Evolutionary conservation across 2,888 invertebrate genomes (phyloP), one percentile per base, ranked within the genome.

Genomic region (Nemoura dubitans): DNA sequence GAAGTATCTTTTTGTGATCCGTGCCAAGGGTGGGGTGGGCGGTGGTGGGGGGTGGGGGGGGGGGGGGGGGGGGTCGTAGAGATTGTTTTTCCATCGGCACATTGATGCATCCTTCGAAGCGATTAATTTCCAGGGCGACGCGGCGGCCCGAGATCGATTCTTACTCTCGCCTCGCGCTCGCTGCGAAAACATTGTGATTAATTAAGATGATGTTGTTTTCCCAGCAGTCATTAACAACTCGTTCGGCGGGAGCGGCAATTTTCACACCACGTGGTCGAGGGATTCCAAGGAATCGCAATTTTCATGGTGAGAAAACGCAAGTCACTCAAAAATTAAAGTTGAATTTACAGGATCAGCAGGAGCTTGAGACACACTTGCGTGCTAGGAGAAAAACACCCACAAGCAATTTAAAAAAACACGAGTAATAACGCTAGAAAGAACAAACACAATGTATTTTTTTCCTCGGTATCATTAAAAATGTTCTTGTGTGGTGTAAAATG

Each of bases 101-200:
- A 59, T 21, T 59, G 59, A 59, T 59, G 59, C 14, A 59, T 59
- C 59, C 16, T 59, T 16, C 59, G 21, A 27, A 27, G 42, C 83
- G 42, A 83, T 43, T 83, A 83, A 26, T 83, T 36, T 83, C 43
- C 28, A 6, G 2, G 43, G 42, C 36, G 36, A 36, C 36, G 25
- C 25, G 83, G 36, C 43, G 36, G 16, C 7, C 43, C n/a, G 43
- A 42, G 83, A 83, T 83, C 83, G 83, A 83, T 83, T 26, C 83
- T 83, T 43, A 21, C 29, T 36, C 59, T 59, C 16, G 26, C 28
- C n/a, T 36, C 10, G 25, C 78, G 78, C 10, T 28, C 36, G 78
- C 28, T 78, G 10, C 78, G 83, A 83, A 83, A 83, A 83, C 83
- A 83, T 83, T 83, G 43, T 83, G 43, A 83, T 83, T 59, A 83